Percentiles rank a stretch among this genome's conserved stretches.
Evolutionary conservation across 2,113 vertebrate species (phyloP).

Genomic region (Colius striatus): DNA sequence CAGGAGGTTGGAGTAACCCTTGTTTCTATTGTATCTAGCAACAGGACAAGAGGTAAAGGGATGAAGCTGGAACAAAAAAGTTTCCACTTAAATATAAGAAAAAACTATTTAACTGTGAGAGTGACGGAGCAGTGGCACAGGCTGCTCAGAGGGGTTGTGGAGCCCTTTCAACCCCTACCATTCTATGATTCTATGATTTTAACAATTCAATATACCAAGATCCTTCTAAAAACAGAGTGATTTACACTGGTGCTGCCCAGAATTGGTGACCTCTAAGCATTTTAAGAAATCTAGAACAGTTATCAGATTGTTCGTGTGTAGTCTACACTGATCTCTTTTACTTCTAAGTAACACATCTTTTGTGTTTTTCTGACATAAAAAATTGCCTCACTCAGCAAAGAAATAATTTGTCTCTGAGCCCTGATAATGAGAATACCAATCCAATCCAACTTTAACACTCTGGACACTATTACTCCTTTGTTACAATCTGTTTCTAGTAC

Average conservation of each 20-base stretch:
- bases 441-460: rapidly evolving
- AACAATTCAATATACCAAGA: background rate
- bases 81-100: too few relatives aligned
- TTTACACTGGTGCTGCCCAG: background rate
- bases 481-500: background rate
- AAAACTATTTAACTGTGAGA: too few relatives aligned
- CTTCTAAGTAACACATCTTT: background rate
- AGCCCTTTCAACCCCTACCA: too few relatives aligned
- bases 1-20: too few relatives aligned
- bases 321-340: background rate
- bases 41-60: too few relatives aligned
- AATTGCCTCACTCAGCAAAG: background rate
- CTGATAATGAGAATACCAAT: background rate
- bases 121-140: too few relatives aligned
- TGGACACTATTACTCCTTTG: background rate
- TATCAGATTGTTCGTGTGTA: background rate
- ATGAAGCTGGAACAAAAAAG: too few relatives aligned
- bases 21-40: too few relatives aligned
- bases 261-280: background rate
- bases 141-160: too few relatives aligned
- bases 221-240: background rate
- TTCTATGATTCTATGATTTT: background rate
- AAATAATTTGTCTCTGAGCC: background rate
- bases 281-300: background rate
- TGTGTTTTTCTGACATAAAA: background rate